Conservation (phyloP, 2,113 vertebrate species). For the Vicugna pacos region DNA sequence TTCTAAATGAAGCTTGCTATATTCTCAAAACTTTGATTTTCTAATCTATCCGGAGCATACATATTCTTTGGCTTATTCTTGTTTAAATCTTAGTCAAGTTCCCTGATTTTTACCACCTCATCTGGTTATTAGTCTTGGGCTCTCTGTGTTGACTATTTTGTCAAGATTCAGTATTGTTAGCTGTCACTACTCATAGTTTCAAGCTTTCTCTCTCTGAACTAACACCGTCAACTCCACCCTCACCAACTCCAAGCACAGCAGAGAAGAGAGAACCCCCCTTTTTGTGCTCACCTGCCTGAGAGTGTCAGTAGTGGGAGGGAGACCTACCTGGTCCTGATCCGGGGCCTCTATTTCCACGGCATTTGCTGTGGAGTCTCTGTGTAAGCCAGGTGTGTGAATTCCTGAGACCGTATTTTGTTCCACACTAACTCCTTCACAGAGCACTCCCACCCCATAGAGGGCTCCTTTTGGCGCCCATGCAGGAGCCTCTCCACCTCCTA, state of each 20-base stretch:
- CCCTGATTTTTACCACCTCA: not conserved
- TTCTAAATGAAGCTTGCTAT: slow-evolving; percentile 31
- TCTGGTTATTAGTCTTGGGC: not conserved
- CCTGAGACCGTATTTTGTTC: not conserved
- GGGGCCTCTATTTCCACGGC: not conserved
- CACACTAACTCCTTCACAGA: not conserved
- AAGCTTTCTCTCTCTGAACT: not conserved
- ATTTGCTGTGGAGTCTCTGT: not conserved
- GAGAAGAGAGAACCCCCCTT: not conserved
- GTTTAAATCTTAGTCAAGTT: slow-evolving; percentile 3
- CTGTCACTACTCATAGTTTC: not conserved
- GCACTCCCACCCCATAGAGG: not conserved
- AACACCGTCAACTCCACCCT: not conserved
- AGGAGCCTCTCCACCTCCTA: not conserved
- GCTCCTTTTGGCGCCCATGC: too few relatives aligned
- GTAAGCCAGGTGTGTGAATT: not conserved
- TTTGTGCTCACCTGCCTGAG: not conserved
- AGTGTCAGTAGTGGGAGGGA: not conserved
- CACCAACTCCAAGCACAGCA: not conserved
- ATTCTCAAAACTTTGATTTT: slow-evolving; percentile 37
- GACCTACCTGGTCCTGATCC: not conserved
- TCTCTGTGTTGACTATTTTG: slow-evolving; percentile 14
- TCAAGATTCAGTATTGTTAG: slow-evolving; percentile 21
- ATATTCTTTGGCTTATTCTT: slow-evolving; percentile 38
- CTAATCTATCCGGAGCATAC: not conserved